These are phyloP conservation scores for Hippoglossus hippoglossus DNA, from an alignment of 2,797 vertebrate species.

Conservation along the genomic window DNA sequence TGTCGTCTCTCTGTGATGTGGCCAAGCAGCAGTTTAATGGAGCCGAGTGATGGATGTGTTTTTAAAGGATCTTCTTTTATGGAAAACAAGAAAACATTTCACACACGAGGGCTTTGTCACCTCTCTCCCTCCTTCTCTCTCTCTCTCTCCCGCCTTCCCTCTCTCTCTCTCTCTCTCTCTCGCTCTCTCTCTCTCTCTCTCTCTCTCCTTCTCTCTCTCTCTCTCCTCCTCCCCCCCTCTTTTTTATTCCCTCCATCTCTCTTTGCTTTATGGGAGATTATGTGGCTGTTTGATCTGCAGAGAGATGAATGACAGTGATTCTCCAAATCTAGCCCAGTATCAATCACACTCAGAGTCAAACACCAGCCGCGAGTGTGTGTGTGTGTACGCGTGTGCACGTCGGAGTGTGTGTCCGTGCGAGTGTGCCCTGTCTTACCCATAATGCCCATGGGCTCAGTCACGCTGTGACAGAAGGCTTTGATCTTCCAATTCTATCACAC, in stretches of 20 bases:
- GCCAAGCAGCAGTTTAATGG: conserved; percentile 40
- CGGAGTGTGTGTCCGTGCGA: conserved; percentile 7
- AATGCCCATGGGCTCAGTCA: conserved; percentile 80
- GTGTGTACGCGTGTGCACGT: conserved; percentile 3
- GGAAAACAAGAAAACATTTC: conserved; percentile 67
- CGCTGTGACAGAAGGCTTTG: conserved; percentile 78
- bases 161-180: too few species aligned
- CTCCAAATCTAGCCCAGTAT: conserved; percentile 81
- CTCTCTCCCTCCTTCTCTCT: background rate
- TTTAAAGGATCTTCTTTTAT: conserved; percentile 48
- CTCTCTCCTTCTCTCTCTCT: conserved; percentile 17
- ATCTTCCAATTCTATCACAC: conserved; percentile 82
- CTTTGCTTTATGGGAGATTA: conserved; percentile 76
- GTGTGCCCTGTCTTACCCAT: conserved; percentile 72
- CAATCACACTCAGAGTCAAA: conserved; percentile 80
- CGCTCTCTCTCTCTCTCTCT: conserved; percentile 8
- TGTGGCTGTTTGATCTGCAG: conserved; percentile 81
- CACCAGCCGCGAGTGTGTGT: conserved; percentile 57
- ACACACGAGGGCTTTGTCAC: conserved; percentile 52
- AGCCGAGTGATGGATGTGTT: conserved; percentile 54
- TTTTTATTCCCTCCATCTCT: conserved; percentile 70
- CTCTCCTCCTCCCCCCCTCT: conserved; percentile 13
- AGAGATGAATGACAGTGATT: conserved; percentile 82
- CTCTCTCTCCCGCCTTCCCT: background rate
- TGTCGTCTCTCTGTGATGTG: conserved; percentile 20